Evolutionary conservation across 2,113 vertebrate genomes (phyloP), one percentile per base, ranked within the genome.

Genomic region (Addax nasomaculatus): DNA sequence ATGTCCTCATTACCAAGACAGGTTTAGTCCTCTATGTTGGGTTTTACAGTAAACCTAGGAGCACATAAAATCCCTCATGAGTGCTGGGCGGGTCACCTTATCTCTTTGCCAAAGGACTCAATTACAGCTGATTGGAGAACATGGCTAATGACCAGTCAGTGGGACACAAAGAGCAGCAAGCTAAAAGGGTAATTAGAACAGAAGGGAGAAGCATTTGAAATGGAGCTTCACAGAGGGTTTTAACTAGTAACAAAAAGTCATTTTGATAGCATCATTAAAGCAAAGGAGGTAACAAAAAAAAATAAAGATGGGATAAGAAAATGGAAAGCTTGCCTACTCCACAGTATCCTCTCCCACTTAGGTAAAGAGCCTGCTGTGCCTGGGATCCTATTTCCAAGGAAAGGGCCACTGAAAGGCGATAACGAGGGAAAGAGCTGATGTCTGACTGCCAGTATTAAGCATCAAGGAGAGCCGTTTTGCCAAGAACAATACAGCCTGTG

Each of bases 161-260:
- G 58, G 93, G 78, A 96, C 95, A 98, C 57, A 98, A 98, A 98
- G 97, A 96, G 53, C 30, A 70, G 96, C 92, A 96, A 97, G 96
- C 97, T 97, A 98, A 97, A 97, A 98, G 92, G 97, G 96, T 97
- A 98, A 98, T 98, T 98, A 98, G 97, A 97, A 98, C 93, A 98
- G 95, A 95, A 95, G 80, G 21, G 95, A 97, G 93, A 97, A 96
- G 80, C 95, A 89, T 81, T 95, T 97, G 97, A 98, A 98, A 98
- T 27, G 0, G 97, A 98, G 98, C 98, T 97, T 90, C 96, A 87
- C 62, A 80, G 90, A 94, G 95, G 95, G 80, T 96, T 98, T 97
- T 92, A 97, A 97, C 76, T 51, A 85, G 58, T 87, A 97, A 98
- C 98, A 98, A 98, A 98, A 98, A 98, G 97, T 98, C 93, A 84